Evolutionary conservation across 2,113 vertebrate genomes (phyloP).

Genomic region (Serinus canaria): DNA sequence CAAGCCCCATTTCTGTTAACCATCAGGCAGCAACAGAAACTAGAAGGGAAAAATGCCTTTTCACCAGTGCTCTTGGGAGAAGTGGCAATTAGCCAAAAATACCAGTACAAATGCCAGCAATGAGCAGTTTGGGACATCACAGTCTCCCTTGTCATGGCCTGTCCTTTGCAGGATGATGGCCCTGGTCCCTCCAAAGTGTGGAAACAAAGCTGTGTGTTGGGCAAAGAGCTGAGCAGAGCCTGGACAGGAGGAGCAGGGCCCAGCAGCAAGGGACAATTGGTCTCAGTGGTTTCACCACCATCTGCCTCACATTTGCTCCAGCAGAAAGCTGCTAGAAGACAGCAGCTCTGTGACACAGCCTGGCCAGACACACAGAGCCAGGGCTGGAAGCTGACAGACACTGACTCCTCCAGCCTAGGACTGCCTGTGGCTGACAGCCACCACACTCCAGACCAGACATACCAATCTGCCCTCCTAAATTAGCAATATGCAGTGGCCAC

Average conservation of each 20-base stretch:
- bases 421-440: neutral
- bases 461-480: neutral
- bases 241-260: neutral
- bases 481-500: neutral
- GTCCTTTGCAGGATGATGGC: neutral
- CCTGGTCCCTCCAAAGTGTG: neutral
- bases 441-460: neutral
- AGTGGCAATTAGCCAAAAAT: neutral
- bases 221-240: neutral
- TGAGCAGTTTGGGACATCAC: neutral
- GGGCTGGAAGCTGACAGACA: neutral
- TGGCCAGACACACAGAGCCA: neutral
- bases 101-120: neutral
- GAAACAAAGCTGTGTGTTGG: accelerated
- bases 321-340: neutral
- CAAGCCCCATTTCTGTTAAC: neutral
- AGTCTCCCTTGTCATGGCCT: neutral
- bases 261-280: accelerated
- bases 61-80: neutral
- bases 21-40: neutral
- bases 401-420: neutral
- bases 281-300: neutral
- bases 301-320: neutral
- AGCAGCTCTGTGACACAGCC: neutral
- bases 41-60: neutral